Conservation (phyloP, 2,888 invertebrate species). For the Willowsia nigromaculata region DNA sequence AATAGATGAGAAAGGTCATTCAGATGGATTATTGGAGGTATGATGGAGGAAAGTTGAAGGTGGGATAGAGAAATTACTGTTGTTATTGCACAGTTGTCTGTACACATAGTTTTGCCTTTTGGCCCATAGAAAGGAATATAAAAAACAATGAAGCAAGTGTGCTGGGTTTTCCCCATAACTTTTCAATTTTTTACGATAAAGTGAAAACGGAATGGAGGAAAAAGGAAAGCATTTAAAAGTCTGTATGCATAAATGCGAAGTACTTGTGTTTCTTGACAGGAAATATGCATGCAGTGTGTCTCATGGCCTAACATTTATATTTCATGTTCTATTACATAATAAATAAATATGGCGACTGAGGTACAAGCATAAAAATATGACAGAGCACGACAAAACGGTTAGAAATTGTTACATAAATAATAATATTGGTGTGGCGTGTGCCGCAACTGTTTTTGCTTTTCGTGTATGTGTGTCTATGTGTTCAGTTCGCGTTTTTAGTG, state of each 20-base stretch:
- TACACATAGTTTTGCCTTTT: neutral
- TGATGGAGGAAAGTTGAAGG: neutral
- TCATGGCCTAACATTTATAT: neutral
- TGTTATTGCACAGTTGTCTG: neutral
- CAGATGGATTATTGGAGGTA: neutral
- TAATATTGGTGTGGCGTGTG: constrained; percentile 28
- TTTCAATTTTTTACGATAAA: constrained; percentile 19
- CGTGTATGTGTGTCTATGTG: neutral
- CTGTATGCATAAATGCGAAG: neutral
- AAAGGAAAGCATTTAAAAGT: neutral
- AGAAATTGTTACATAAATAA: constrained; percentile 21
- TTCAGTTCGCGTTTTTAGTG: neutral
- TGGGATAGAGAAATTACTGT: no score
- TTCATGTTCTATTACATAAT: neutral
- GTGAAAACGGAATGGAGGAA: neutral
- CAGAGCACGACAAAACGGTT: constrained; percentile 18
- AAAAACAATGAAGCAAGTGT: neutral
- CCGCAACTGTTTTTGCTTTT: neutral
- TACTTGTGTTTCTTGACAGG: neutral
- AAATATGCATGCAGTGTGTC: neutral
- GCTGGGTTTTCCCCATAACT: neutral
- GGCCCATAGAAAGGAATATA: neutral
- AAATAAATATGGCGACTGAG: neutral
- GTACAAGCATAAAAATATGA: constrained; percentile 13
- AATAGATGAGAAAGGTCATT: neutral